These are phyloP conservation scores for Muntiacus reevesi DNA, from an alignment of 2,113 vertebrate genomes.

Conservation along the genomic window DNA sequence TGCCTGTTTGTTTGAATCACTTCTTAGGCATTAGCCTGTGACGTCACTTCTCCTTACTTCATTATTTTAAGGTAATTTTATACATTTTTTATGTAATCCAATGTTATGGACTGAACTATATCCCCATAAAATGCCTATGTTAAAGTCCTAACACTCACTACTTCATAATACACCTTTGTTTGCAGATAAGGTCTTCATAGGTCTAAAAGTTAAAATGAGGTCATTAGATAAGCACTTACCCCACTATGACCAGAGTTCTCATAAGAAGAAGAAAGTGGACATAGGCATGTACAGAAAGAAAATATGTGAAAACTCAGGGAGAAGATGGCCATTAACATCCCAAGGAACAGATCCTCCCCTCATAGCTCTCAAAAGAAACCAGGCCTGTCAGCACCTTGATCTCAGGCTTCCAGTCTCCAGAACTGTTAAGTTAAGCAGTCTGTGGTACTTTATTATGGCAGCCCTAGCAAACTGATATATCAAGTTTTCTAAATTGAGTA, in stretches of 20 bases:
- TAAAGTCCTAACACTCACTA: background rate
- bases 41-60: background rate
- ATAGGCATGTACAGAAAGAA: background rate
- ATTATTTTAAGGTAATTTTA: background rate
- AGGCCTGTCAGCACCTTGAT: background rate
- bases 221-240: background rate
- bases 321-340: background rate
- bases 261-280: background rate
- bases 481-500: constrained; percentile 9
- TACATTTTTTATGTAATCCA: background rate
- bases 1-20: background rate
- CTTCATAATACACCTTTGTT: background rate
- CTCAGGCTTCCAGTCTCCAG: background rate
- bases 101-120: background rate
- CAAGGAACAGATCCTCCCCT: background rate
- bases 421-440: background rate
- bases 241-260: background rate
- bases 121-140: background rate
- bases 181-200: background rate
- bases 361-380: background rate
- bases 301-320: background rate
- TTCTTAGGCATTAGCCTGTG: background rate
- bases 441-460: background rate
- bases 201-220: background rate
- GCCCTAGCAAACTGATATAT: background rate